phyloP scores from a whole-genome alignment of 2,113 vertebrate species.

The Erinaceus europaeus region DNA sequence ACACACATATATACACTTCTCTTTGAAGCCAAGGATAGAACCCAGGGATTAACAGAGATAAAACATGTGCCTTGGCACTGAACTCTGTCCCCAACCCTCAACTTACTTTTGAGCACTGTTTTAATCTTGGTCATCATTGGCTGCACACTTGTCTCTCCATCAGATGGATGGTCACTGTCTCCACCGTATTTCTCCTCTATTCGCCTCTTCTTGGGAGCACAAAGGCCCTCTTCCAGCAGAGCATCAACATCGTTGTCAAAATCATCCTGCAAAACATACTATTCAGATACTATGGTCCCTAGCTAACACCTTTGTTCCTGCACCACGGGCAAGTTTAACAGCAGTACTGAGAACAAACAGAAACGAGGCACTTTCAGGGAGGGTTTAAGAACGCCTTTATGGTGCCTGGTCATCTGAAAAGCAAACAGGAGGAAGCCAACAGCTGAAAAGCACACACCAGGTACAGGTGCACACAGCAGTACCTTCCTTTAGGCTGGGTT shows the following conservation, averaged over 20 bases:
- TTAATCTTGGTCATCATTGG: conserved; percentile 99
- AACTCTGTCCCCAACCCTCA: too few relatives aligned
- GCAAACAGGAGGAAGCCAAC: conserved; percentile 29
- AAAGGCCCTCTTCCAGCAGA: conserved; percentile 96
- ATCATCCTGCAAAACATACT: conserved; percentile 93
- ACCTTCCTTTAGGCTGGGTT: background rate
- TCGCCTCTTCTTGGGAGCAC: conserved; percentile 95
- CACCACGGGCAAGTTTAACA: background rate
- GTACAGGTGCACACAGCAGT: conserved; percentile 12
- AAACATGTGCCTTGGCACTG: too few relatives aligned
- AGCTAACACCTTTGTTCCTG: background rate
- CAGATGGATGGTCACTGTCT: conserved; percentile 96
- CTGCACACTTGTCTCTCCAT: conserved; percentile 95
- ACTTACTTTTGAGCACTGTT: conserved; percentile 99
- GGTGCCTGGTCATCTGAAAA: conserved; percentile 45
- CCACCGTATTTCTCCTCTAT: conserved; percentile 90
- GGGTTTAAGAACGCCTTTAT: conserved; percentile 10
- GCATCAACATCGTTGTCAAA: conserved; percentile 99
- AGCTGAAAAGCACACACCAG: background rate
- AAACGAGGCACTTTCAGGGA: conserved; percentile 39
- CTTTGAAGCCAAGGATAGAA: too few relatives aligned
- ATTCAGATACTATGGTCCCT: conserved; percentile 74
- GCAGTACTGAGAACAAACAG: conserved; percentile 48
- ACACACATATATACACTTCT: too few relatives aligned
- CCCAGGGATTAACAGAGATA: too few relatives aligned